Evolutionary conservation across 2,888 invertebrate species (phyloP).

Genomic region (Mayetiola destructor): DNA sequence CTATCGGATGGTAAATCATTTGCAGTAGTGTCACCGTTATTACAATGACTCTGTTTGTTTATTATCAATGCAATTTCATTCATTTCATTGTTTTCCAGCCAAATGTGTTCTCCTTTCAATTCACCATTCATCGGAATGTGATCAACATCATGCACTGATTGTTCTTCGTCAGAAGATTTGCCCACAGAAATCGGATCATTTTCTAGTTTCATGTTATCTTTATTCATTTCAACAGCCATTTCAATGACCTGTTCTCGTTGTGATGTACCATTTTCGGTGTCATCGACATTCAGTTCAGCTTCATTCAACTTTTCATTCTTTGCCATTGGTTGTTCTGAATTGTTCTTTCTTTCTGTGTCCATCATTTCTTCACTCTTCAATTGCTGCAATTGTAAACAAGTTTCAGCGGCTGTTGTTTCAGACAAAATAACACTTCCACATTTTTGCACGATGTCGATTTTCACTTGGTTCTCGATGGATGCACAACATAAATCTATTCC

Average conservation of each 20-base stretch:
- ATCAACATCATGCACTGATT: slow-evolving; percentile 10
- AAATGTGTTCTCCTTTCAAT: no score
- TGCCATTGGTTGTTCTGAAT: background rate
- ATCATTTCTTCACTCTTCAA: background rate
- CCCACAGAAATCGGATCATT: slow-evolving; percentile 3
- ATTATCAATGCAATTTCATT: no score
- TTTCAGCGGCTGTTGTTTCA: no score
- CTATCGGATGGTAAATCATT: no score
- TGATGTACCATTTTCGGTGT: background rate
- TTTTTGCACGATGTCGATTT: no score
- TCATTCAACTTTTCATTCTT: background rate
- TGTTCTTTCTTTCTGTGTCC: background rate
- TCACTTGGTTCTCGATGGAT: no score
- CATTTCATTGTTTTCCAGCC: no score
- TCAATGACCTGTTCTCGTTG: background rate
- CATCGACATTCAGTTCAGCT: background rate
- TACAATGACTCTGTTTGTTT: no score
- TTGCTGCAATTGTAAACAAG: no score
- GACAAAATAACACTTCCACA: no score
- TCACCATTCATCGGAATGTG: background rate
- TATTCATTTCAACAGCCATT: background rate
- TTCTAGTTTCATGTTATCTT: background rate
- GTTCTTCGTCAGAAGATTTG: background rate
- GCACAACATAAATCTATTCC: no score
- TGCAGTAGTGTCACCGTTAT: no score